Evolutionary conservation across 2,888 invertebrate species (phyloP).

Genomic region (Didymodactylos carnosus): DNA sequence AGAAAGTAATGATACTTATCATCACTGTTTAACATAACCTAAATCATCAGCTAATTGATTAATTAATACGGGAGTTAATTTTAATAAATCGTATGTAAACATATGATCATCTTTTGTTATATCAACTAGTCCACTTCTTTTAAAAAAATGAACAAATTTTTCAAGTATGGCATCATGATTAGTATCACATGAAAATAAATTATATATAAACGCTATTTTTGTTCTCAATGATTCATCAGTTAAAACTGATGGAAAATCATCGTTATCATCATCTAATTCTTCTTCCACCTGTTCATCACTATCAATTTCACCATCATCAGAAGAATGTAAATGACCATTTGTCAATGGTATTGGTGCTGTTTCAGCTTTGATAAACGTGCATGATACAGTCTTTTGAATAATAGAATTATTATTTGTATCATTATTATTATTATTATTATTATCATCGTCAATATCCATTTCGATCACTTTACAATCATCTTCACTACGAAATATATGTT

Average conservation of each 20-base stretch:
- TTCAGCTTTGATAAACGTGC: background rate
- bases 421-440: background rate
- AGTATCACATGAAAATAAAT: background rate
- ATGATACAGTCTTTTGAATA: background rate
- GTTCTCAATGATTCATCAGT: background rate
- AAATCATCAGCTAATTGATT: background rate
- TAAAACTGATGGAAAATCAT: background rate
- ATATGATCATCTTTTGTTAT: background rate
- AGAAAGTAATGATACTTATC: too few relatives aligned
- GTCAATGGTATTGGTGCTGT: background rate
- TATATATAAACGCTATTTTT: background rate
- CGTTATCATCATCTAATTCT: background rate
- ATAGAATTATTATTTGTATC: background rate
- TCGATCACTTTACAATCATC: background rate
- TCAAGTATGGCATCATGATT: background rate
- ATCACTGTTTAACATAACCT: too few relatives aligned
- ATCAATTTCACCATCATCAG: background rate
- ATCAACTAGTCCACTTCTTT: background rate
- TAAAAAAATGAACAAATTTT: background rate
- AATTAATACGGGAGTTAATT: background rate
- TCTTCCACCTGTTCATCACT: background rate
- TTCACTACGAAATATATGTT: background rate
- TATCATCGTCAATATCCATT: background rate
- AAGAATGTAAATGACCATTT: background rate
- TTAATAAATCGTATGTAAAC: background rate